Conservation (phyloP, 2,113 vertebrate species). For the Menidia beryllina region DNA sequence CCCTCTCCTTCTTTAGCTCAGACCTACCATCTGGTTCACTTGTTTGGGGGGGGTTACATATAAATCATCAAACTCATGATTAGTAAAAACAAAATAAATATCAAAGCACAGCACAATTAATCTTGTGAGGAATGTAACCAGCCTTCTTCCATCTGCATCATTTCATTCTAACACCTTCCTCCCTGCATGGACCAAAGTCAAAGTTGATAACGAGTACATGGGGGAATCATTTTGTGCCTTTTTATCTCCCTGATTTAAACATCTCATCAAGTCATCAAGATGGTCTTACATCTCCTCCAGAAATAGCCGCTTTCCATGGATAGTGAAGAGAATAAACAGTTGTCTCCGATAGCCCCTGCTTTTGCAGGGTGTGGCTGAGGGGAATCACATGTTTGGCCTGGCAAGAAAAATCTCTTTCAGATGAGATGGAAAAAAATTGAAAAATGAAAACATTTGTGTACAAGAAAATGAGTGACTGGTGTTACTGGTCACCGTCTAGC, state of each 20-base stretch:
- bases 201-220: slow-evolving; percentile 13
- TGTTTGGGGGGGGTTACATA: not conserved
- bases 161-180: slow-evolving; percentile 10
- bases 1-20: too few relatives aligned
- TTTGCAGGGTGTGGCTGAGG: slow-evolving; percentile 47
- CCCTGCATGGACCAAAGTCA: slow-evolving; percentile 8
- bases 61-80: too few relatives aligned
- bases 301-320: slow-evolving; percentile 67
- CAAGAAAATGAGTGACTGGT: slow-evolving; percentile 45
- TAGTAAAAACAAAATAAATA: not conserved
- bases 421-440: slow-evolving; percentile 32
- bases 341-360: slow-evolving; percentile 19
- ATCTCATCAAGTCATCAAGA: slow-evolving; percentile 72
- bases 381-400: slow-evolving; percentile 79
- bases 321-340: slow-evolving; percentile 66
- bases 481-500: slow-evolving; percentile 51
- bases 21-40: too few relatives aligned
- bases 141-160: not conserved
- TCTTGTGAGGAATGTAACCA: not conserved
- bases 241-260: slow-evolving; percentile 57
- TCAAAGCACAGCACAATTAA: too few relatives aligned
- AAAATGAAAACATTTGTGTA: slow-evolving; percentile 38
- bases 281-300: slow-evolving; percentile 54
- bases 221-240: not conserved
- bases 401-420: slow-evolving; percentile 70